These are phyloP conservation scores for Argyrosomus japonicus DNA, from an alignment of 2,113 vertebrate genomes.

Conservation along the genomic window DNA sequence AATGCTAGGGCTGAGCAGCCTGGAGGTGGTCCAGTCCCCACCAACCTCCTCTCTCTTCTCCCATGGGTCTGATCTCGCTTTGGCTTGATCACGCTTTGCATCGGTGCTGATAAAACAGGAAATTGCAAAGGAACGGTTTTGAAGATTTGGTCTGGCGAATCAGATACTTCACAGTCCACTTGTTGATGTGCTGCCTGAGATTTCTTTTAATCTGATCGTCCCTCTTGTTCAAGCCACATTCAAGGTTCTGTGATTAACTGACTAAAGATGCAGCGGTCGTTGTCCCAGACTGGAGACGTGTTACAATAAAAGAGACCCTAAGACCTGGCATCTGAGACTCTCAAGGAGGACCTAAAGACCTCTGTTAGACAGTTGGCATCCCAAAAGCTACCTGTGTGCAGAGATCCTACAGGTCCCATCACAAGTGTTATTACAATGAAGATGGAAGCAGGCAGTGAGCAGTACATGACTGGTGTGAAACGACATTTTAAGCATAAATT, in stretches of 20 bases:
- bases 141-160: slow-evolving; percentile 41
- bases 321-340: background rate
- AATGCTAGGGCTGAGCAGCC: slow-evolving; percentile 82
- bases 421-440: background rate
- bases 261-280: background rate
- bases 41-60: slow-evolving; percentile 57
- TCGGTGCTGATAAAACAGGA: slow-evolving; percentile 72
- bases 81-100: slow-evolving; percentile 76
- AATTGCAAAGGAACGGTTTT: slow-evolving; percentile 37
- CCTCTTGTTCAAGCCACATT: background rate
- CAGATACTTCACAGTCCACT: slow-evolving; percentile 44
- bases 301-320: background rate
- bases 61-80: slow-evolving; percentile 68
- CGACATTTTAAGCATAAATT: background rate
- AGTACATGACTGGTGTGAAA: background rate
- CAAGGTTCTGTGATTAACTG: background rate
- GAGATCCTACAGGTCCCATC: background rate
- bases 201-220: slow-evolving; percentile 18
- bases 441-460: background rate
- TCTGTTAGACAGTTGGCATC: background rate
- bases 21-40: slow-evolving; percentile 73
- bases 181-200: slow-evolving; percentile 23
- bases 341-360: background rate
- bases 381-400: background rate
- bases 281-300: slow-evolving; percentile 1